These are phyloP conservation scores for Grantiella picta DNA, from an alignment of 2,113 vertebrate species.

Conservation along the genomic window DNA sequence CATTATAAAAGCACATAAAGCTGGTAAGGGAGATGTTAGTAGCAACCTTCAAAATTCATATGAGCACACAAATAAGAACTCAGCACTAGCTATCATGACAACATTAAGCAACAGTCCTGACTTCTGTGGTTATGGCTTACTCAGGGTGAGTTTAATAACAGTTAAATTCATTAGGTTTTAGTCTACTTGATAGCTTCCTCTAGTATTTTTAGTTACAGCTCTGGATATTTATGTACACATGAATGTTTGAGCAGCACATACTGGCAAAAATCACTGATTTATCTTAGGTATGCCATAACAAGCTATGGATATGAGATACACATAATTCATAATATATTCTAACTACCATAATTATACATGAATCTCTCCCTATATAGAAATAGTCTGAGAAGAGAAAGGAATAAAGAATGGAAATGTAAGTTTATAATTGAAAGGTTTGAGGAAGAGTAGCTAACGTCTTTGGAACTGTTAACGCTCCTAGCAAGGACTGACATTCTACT, in stretches of 20 bases:
- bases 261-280: background rate
- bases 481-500: background rate
- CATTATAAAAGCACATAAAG: background rate
- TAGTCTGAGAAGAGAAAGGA: background rate
- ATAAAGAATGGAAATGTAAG: background rate
- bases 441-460: background rate
- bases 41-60: background rate
- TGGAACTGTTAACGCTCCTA: background rate
- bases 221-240: background rate
- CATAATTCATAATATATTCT: background rate
- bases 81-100: background rate
- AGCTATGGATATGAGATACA: background rate
- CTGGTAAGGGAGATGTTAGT: background rate
- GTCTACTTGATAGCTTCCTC: background rate
- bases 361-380: background rate
- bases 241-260: rapidly evolving
- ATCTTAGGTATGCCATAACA: background rate
- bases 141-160: background rate
- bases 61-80: background rate
- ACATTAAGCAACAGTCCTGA: background rate
- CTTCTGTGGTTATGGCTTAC: background rate
- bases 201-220: background rate
- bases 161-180: background rate
- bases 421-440: background rate
- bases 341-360: background rate